A percentile compares a stretch with the other conserved stretches of the same genome.
phyloP scores from a whole-genome alignment of 2,888 invertebrate species.

The Parnassius orleans region DNA sequence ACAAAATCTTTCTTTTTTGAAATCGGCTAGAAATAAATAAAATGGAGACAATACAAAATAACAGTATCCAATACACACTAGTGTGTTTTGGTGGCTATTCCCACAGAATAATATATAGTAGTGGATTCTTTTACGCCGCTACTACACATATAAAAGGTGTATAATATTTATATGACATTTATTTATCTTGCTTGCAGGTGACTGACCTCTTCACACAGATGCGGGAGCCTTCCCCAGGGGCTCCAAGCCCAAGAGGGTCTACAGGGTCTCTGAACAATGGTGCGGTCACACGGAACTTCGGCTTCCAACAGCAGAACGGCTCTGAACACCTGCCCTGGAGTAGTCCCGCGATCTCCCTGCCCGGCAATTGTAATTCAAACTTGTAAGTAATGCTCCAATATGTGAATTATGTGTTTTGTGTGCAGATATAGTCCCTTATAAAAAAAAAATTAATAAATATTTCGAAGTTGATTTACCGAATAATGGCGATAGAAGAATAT shows the following conservation, averaged over 20 bases:
- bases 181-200: slow-evolving; percentile 76
- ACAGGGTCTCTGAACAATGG: slow-evolving; percentile 51
- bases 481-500: too few relatives aligned
- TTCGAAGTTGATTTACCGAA: background rate
- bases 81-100: too few relatives aligned
- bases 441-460: background rate
- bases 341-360: slow-evolving; percentile 55
- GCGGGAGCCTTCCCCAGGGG: slow-evolving; percentile 82
- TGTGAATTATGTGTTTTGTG: too few relatives aligned
- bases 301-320: slow-evolving; percentile 72
- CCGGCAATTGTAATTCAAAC: slow-evolving; percentile 61
- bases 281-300: slow-evolving; percentile 61
- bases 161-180: too few relatives aligned
- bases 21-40: too few relatives aligned
- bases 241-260: slow-evolving; percentile 58
- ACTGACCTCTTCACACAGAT: slow-evolving; percentile 86
- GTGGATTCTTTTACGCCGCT: too few relatives aligned
- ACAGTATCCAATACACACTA: too few relatives aligned
- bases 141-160: too few relatives aligned
- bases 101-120: too few relatives aligned
- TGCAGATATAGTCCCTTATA: too few relatives aligned
- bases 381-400: slow-evolving; percentile 49
- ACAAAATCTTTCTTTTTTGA: too few relatives aligned
- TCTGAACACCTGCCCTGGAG: slow-evolving; percentile 70
- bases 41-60: too few relatives aligned